Conservation (phyloP, 1,140 invertebrate genomes). For the Camponotus floridanus region DNA sequence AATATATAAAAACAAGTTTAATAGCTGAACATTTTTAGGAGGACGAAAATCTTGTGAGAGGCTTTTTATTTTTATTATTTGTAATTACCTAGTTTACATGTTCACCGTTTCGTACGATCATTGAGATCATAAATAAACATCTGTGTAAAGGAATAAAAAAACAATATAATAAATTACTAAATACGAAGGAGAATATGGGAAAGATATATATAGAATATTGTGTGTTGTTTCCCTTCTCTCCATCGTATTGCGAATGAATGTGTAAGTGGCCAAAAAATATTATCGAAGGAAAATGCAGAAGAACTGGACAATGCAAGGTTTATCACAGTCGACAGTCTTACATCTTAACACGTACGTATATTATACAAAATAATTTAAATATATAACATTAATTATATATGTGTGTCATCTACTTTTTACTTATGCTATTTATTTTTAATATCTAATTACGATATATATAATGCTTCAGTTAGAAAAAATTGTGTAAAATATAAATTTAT, state of each 20-base stretch:
- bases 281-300: background rate
- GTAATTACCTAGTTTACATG: slow-evolving; percentile 84
- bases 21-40: slow-evolving; percentile 81
- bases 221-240: slow-evolving; percentile 57
- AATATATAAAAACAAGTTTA: slow-evolving; percentile 78
- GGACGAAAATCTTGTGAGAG: slow-evolving; percentile 81
- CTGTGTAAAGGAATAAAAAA: slow-evolving; percentile 80
- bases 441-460: background rate
- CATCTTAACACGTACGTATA: slow-evolving; percentile 19
- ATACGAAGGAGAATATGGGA: slow-evolving; percentile 71
- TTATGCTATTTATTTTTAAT: background rate
- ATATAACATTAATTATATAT: background rate
- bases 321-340: background rate
- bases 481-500: slow-evolving; percentile 47
- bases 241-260: slow-evolving; percentile 6
- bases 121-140: slow-evolving; percentile 78
- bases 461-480: background rate
- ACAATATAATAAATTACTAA: slow-evolving; percentile 83
- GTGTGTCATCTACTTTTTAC: background rate
- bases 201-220: slow-evolving; percentile 49
- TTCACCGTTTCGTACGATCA: slow-evolving; percentile 83
- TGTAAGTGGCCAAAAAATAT: slow-evolving; percentile 23
- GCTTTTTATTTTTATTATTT: slow-evolving; percentile 85
- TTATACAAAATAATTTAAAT: background rate
- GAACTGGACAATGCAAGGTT: background rate